Evolutionary conservation across 2,888 invertebrate species (phyloP), one percentile per base, ranked within the genome.

Genomic region (Palloptera scutellata): DNA sequence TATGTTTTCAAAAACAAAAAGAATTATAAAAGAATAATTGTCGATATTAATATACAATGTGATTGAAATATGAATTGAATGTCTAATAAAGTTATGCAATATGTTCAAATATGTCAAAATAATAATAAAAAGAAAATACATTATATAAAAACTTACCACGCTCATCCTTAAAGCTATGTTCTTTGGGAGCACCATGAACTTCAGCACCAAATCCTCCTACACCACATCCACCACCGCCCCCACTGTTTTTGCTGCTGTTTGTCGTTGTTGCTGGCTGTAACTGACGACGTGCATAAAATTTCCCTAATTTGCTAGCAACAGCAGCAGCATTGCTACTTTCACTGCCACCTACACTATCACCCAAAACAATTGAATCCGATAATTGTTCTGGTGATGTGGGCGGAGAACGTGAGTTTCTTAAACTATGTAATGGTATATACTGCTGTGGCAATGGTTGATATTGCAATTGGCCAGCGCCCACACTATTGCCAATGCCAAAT

Each of bases 361-460:
- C 54, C 43, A 68, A 63, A 57, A 61, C 45, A 52, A 71, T 64
- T 15, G 68, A 66, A 9, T 72, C 65, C 12, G 66, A 51, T 40
- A 67, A 43, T 61, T 74, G 72, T 6, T 73, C 73, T 15, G 72
- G 71, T 19, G 74, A 72, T 48, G 66, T 71, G 41, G 72, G 73
- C 9, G 75, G 65, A 13, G 78, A 76, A 52, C 74, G 66, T 13
- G 75, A 71, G 43, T 55, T 70, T 43, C 72, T 73, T 53, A 73
- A 42, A 4, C 66, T 40, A n/a, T 61, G 55, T 58, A 67, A 54
- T 42, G 61, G 64, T n/a, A 72, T 64, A 69, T 71, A 74, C 62
- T 75, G 74, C 60, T 74, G 75, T 30, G 79, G 82, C 75, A 81
- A 54, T 42, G 81, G 81, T 43, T 82, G 81, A 62, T 82, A 81